phyloP scores from a whole-genome alignment of 2,113 vertebrate species.

The Peromyscus leucopus region DNA sequence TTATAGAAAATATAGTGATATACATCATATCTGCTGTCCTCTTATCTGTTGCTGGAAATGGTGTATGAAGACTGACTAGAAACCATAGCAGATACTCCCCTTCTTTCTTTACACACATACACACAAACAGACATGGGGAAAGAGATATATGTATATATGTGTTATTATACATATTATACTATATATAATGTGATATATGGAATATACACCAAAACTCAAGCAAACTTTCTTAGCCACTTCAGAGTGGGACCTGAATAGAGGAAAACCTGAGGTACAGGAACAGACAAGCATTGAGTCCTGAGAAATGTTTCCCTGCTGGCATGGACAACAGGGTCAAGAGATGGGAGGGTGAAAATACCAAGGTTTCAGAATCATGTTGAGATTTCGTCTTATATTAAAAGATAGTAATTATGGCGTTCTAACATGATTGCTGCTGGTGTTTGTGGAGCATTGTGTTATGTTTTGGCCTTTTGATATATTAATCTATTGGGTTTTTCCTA shows the following conservation, averaged over 20 bases:
- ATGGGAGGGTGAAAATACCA: neutral
- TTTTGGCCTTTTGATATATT: neutral
- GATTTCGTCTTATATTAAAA: neutral
- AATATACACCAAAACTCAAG: neutral
- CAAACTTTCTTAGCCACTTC: neutral
- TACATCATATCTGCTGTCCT: neutral
- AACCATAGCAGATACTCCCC: neutral
- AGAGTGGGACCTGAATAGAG: neutral
- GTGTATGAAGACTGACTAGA: neutral
- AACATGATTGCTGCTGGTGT: neutral
- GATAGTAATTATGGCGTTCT: neutral
- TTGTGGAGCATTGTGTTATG: neutral
- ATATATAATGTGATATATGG: neutral
- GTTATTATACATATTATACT: neutral
- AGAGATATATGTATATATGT: neutral
- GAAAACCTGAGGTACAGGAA: fast-evolving
- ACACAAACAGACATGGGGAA: neutral
- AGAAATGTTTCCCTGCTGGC: fast-evolving
- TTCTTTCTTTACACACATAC: neutral
- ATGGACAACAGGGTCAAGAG: neutral
- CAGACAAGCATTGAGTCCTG: fast-evolving
- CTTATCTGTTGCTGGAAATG: neutral
- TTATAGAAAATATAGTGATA: neutral
- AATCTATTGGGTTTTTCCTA: neutral
- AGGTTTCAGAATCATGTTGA: neutral